Conservation (phyloP, 2,113 vertebrate genomes). For the Psophia crepitans region DNA sequence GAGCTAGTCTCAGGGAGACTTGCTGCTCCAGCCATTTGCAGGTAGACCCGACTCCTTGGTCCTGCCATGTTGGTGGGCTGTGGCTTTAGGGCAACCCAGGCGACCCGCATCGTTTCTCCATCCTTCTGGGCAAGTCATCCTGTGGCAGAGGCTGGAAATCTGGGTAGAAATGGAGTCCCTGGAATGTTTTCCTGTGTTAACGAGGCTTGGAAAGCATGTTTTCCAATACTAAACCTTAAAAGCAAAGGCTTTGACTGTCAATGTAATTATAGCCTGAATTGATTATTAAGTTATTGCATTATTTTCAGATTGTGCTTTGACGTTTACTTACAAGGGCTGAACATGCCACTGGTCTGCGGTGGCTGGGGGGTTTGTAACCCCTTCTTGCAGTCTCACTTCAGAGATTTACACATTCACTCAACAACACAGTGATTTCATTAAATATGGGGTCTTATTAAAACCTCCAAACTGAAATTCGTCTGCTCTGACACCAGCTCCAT, state of each 20-base stretch:
- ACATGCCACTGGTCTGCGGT: not conserved
- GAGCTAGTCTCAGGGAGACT: rapidly evolving
- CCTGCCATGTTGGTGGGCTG: rapidly evolving
- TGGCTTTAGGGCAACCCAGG: not conserved
- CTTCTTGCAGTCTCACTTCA: not conserved
- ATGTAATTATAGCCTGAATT: not conserved
- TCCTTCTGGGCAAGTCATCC: not conserved
- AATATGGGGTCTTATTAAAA: not conserved
- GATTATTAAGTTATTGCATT: not conserved
- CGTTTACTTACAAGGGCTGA: not conserved
- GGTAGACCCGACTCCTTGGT: rapidly evolving
- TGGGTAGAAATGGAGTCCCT: not conserved
- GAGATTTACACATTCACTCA: not conserved
- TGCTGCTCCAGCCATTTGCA: rapidly evolving
- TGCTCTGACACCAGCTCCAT: not conserved
- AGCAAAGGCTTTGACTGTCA: not conserved
- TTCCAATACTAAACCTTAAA: not conserved
- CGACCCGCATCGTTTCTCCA: rapidly evolving
- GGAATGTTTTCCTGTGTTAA: not conserved
- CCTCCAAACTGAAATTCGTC: not conserved
- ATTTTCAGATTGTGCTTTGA: not conserved
- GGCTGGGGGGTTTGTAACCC: not conserved
- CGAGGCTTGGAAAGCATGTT: rapidly evolving
- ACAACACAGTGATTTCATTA: not conserved
- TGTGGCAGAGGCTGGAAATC: rapidly evolving